Evolutionary conservation across 2,888 invertebrate genomes (phyloP), one percentile per base, ranked within the genome.

Genomic region (Protodeltote pygarga): DNA sequence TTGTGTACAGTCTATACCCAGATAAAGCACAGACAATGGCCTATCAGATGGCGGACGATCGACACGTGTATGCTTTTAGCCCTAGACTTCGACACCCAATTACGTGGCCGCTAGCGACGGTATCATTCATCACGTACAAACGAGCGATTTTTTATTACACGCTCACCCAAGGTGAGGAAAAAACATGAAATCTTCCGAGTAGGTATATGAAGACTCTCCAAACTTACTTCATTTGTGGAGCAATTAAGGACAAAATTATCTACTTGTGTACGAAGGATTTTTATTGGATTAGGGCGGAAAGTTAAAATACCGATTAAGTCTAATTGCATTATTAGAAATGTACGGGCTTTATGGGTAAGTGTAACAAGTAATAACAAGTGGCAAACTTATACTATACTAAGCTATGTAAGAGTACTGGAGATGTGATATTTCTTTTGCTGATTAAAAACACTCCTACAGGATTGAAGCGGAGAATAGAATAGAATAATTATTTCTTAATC

Each of bases 11-110:
- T 77, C 67, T 71, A 71, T 73, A 71, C 71, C 65, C 75, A 78
- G 89, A 89, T 89, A 88, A 86, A 81, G 79, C 76, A 74, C 81
- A 88, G 89, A 90, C 91, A 91, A 90, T 89, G 79, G 86, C 69
- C 81, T 83, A 86, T 85, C 85, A 76, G 84, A 85, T 84, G 77
- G 77, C 79, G 77, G 73, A 64, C 54, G 75, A 78, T 80, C 81
- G 71, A 89, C 91, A 90, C 78, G 90, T 89, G 89, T 90, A 87
- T 89, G 91, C 91, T 90, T 87, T 90, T 88, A 90, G 84, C 80
- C 65, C 75, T 75, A 84, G 82, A 81, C 87, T 86, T 87, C 85
- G 86, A 87, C 87, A 87, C 84, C 88, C 88, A 89, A 90, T 92
- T 90, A 90, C 85, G 80, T 76, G 75, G 73, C 71, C 65, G 75